phyloP scores from a whole-genome alignment of 2,888 invertebrate genomes.

The Pseudococcus jackbeardsleyi region DNA sequence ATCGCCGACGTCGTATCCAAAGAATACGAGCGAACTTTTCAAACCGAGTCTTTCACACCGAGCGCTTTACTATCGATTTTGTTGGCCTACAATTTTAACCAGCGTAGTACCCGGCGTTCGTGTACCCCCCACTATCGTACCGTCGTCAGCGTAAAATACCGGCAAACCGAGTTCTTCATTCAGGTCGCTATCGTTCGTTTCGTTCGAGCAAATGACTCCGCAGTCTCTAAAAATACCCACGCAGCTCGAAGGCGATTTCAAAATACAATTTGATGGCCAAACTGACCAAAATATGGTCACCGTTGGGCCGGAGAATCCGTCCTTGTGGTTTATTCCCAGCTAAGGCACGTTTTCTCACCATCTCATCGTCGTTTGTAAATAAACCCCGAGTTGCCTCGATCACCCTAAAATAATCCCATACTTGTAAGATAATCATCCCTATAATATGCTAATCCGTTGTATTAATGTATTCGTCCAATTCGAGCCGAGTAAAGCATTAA shows the following conservation, averaged over 20 bases:
- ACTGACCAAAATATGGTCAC: too few relatives aligned
- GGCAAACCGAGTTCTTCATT: not conserved
- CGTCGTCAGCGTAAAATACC: slow-evolving; percentile 3
- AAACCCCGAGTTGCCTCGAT: not conserved
- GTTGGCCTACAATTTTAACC: slow-evolving; percentile 44
- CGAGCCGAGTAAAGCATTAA: not conserved
- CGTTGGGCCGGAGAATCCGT: too few relatives aligned
- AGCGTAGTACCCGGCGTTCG: not conserved
- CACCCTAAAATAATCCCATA: not conserved
- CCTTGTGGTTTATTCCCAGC: too few relatives aligned
- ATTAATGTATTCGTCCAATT: not conserved
- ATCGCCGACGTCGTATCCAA: slow-evolving; percentile 4
- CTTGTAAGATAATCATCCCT: not conserved
- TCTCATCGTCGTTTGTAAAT: too few relatives aligned
- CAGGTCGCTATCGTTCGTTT: not conserved
- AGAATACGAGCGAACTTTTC: slow-evolving; percentile 29
- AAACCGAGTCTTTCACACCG: slow-evolving; percentile 48
- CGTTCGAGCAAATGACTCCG: not conserved
- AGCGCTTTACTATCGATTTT: slow-evolving; percentile 50
- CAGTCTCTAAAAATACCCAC: not conserved
- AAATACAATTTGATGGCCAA: not conserved
- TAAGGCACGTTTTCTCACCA: too few relatives aligned
- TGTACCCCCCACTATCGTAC: not conserved
- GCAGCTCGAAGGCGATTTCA: not conserved
- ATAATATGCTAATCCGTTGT: slow-evolving; percentile 1